phyloP scores from a whole-genome alignment of 2,888 invertebrate genomes.

The Spodoptera littoralis region DNA sequence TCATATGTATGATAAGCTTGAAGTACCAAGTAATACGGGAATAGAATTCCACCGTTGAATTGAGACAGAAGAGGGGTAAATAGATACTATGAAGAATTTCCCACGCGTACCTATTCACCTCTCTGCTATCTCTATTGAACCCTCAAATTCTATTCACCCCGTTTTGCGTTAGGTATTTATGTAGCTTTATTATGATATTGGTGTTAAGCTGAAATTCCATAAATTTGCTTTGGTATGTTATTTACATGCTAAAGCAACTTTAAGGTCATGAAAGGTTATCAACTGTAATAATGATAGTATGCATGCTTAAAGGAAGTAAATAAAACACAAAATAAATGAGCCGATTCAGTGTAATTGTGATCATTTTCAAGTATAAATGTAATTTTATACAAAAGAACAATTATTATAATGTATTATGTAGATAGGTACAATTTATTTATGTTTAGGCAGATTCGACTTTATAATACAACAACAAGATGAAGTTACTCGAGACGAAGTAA shows the following conservation, averaged over 20 bases:
- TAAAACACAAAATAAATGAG: conserved; percentile 78
- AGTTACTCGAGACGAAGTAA: conserved; percentile 65
- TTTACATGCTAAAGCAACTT: conserved; percentile 1
- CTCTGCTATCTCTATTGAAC: too few relatives aligned
- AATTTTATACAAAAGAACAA: conserved; percentile 68
- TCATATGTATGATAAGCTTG: too few relatives aligned
- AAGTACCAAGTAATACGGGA: too few relatives aligned
- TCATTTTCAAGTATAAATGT: conserved; percentile 65
- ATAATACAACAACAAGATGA: conserved; percentile 56
- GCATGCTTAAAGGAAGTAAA: conserved; percentile 62
- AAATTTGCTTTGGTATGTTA: not conserved
- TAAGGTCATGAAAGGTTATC: conserved; percentile 16
- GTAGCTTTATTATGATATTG: not conserved
- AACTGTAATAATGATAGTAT: conserved; percentile 23
- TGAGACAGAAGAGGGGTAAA: too few relatives aligned
- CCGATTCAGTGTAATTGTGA: conserved; percentile 79
- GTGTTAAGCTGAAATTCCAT: not conserved
- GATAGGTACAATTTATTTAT: conserved; percentile 56
- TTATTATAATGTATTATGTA: conserved; percentile 38
- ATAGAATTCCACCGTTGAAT: too few relatives aligned
- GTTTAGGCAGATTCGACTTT: conserved; percentile 62
- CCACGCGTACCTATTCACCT: too few relatives aligned
- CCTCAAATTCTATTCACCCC: too few relatives aligned
- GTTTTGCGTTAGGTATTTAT: too few relatives aligned
- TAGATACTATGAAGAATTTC: too few relatives aligned